Base-by-base conservation (phyloP, 2,797 vertebrate genomes). In the Onychomys arenicola region DNA sequence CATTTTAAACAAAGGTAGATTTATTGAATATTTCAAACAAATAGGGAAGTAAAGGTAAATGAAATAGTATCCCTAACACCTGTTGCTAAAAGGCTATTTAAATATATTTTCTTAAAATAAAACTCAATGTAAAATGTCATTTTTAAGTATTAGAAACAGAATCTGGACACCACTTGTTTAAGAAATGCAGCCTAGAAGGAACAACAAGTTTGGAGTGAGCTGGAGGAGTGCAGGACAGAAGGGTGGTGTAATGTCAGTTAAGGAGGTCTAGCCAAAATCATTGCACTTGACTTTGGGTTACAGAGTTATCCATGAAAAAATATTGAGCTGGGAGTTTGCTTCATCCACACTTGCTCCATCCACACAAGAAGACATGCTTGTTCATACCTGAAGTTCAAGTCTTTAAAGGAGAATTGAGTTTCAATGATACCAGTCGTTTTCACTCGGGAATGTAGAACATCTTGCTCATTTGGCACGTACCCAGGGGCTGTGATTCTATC, bases 341-440 rank as follows among this genome's bases (percentile, higher is more conserved):
- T 59, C 14, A 6, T 27, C 46, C 27, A 92, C 19, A 76, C 12
- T 32, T 29, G 11, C 43, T 86, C 65, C 14, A 6, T 27, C 46
- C 27, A 92, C 19, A 76, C 12, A 27, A 17, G 49, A 73, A 87
- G 52, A 40, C 27, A n/a, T 10, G 32, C 49, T 83, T 29, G 5
- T 77, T 94, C 75, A 0, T 98, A 99, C 98, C 98, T 98, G 98
- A 99, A 99, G 37, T 98, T 98, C 92, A 99, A 94, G 49, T 99
- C 98, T 97, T 99, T 99, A 96, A 99, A 99, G 87, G 98, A 98
- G 98, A 99, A 99, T 12, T 98, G 98, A 19, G 98, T 99, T 97
- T 98, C 98, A 91, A 98, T 98, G 59, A 99, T 99, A 14, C 98
- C 98, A 0, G 98, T 99, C 19, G 99, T 99, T 97, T 99, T 99